Conservation (phyloP, 2,888 invertebrate species). For the Lypha dubia region DNA sequence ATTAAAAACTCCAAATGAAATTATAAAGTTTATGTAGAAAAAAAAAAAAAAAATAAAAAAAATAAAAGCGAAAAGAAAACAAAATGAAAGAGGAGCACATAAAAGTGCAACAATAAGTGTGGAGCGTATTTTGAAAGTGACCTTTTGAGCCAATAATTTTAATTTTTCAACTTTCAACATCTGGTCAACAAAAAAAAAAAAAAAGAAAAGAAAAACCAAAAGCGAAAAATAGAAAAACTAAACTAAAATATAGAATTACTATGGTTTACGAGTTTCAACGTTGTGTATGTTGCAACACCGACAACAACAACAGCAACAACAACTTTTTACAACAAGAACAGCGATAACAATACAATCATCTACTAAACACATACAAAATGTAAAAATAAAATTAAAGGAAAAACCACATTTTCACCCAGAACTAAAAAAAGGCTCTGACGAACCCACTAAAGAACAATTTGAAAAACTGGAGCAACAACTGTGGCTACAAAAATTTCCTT, state of each 20-base stretch:
- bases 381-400: conserved; percentile 12
- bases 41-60: no score
- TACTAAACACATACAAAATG: conserved; percentile 15
- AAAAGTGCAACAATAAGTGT: conserved; percentile 34
- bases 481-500: conserved; percentile 43
- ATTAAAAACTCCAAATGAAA: conserved; percentile 4
- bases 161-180: conserved; percentile 33
- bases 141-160: conserved; percentile 40
- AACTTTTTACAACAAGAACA: neutral
- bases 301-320: conserved; percentile 10
- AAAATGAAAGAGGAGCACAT: neutral
- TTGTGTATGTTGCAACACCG: neutral
- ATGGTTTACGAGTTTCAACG: conserved; percentile 39
- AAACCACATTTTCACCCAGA: conserved; percentile 34
- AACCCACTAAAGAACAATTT: conserved; percentile 58
- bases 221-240: conserved; percentile 22
- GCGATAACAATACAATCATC: conserved; percentile 17
- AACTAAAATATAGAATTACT: conserved; percentile 3
- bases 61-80: no score
- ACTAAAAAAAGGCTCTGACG: conserved; percentile 23
- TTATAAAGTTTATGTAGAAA: conserved; percentile 22
- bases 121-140: neutral
- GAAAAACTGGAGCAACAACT: conserved; percentile 54
- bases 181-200: no score
- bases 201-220: no score